Evolutionary conservation across 2,888 invertebrate genomes (phyloP).

Genomic region (Melanostoma scalare): DNA sequence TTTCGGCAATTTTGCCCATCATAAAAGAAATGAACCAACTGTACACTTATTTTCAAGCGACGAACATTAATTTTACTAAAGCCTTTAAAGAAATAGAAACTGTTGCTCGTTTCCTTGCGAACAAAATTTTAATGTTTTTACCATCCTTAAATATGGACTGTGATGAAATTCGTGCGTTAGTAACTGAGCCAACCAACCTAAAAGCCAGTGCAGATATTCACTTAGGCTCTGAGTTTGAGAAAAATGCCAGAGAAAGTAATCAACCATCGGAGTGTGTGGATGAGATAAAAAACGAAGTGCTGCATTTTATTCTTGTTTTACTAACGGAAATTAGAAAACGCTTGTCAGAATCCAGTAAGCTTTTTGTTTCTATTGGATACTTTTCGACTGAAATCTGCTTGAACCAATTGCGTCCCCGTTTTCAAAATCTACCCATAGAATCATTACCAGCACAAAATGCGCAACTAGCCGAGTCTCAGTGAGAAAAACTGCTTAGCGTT

Average conservation of each 20-base stretch:
- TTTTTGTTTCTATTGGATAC: too few relatives aligned
- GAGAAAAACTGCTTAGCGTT: neutral
- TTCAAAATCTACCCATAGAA: too few relatives aligned
- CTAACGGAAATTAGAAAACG: too few relatives aligned
- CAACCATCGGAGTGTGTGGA: neutral
- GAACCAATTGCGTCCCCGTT: too few relatives aligned
- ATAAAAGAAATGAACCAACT: conserved; percentile 1
- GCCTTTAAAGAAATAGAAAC: neutral
- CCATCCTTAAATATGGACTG: conserved; percentile 1
- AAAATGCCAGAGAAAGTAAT: neutral
- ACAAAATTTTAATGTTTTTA: neutral
- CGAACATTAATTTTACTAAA: neutral
- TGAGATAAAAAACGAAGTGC: too few relatives aligned
- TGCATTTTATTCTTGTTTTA: too few relatives aligned
- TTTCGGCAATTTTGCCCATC: neutral
- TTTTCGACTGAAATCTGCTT: too few relatives aligned
- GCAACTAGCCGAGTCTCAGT: neutral
- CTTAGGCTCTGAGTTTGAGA: conserved; percentile 5
- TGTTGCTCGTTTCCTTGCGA: neutral
- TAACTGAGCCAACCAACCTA: neutral
- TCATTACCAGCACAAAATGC: neutral
- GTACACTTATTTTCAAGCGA: neutral
- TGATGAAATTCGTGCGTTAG: neutral
- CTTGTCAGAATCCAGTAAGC: too few relatives aligned
- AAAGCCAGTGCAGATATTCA: neutral